Evolutionary conservation across 2,797 vertebrate genomes (phyloP), one percentile per base, ranked within the genome.

Genomic region (Falco cherrug): DNA sequence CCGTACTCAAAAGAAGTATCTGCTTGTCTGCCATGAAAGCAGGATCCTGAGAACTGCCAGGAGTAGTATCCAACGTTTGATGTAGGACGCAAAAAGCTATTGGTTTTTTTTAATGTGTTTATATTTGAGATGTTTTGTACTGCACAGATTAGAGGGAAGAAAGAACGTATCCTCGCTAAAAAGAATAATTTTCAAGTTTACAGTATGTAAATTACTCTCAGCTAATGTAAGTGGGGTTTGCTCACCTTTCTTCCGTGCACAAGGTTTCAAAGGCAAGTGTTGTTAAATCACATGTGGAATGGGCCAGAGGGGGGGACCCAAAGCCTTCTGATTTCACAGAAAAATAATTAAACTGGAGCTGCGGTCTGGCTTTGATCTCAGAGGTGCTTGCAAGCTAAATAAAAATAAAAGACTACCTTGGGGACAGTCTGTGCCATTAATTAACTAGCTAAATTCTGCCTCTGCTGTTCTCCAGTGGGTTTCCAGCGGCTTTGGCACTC

Each of bases 351-450:
- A 87, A 89, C 56, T 14, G 47, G 54, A 92, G 54, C 69, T 70
- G 35, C 0, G 0, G 13, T 73, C 68, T 93, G 79, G 19, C 92
- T 96, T 85, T 75, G 65, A 92, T 96, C 89, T 91, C 47, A 25
- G 73, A 88, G 65, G 79, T 83, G 63, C 84, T 89, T 88, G 77
- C 50, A 83, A 88, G 48, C 93, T 85, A 86, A 96, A 86, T 89
- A 90, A 83, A 93, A 94, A 73, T 50, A 79, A 91, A 92, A 94
- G 65, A 19, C 69, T 73, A 53, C 69, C 61, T 83, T 76, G 78
- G 90, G 70, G 60, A 93, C 71, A 51, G 35, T 53, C 47, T 67
- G 59, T 84, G 86, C 61, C 2, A 4, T 90, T 95, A 89, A 92
- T 95, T 96, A 96, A 92, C 84, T 10, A 68, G 61, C 56, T 87